Evolutionary conservation across 2,113 vertebrate species (phyloP), one percentile per base, ranked within the genome.

Genomic region (Balaenoptera acutorostrata): DNA sequence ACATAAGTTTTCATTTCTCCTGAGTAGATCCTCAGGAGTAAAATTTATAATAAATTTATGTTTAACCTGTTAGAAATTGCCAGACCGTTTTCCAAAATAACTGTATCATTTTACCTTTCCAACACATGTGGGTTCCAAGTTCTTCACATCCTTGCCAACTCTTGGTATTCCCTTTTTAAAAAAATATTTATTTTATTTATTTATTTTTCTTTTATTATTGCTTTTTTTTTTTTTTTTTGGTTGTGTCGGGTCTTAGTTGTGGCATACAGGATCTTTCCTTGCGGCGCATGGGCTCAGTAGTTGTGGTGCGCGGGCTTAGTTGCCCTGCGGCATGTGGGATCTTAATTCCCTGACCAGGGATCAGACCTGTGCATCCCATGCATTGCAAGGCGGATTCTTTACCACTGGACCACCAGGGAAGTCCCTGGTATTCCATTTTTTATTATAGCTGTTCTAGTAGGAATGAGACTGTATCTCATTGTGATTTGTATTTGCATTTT

Each of bases 1-100:
- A 88, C 18, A 5, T 55, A 64, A 75, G 23, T 90, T 86, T 86
- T 92, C 57, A 66, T 81, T 95, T 71, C 46, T 78, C 63, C 80
- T 68, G 39, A 74, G 66, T 36, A 80, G 72, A 66, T 80, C 36
- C 55, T n/a, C 15, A 57, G 66, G 21, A 81, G 41, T 94, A 66
- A 90, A 94, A 57, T n/a, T 81, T 52, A 72, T 39, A 33, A 39
- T 94, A 90, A 85, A 74, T 66, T 96, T 86, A 64, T 81, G 36
- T 81, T 82, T 92, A 82, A 74, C 18, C 8, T 82, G 66, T 88
- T 92, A 92, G 90, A 82, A 95, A 39, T 88, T 91, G 57, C 36
- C 61, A 85, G 89, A 57, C 55, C 64, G 7, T 66, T 90, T 71
- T 63, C 44, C 81, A 89, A 78, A 93, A 55, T 74, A 86, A 8